Percentiles rank a stretch among this genome's conserved stretches.
Conservation (phyloP, 2,888 invertebrate genomes). For the Eledone cirrhosa region DNA sequence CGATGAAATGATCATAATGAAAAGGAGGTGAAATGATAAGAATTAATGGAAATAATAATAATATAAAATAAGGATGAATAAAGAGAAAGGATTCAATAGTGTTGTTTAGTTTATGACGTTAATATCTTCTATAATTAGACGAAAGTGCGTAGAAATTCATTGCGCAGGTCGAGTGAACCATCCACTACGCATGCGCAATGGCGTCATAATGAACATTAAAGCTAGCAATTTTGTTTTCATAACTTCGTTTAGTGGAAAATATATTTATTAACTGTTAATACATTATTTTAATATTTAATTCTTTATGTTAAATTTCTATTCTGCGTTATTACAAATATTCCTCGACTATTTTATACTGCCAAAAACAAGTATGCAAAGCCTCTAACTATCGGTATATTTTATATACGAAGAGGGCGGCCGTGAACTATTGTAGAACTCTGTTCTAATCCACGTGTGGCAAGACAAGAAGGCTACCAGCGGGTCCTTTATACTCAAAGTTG, state of each 20-base stretch:
- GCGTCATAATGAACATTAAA: not conserved
- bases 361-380: too few relatives aligned
- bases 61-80: not conserved
- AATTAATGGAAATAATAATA: not conserved
- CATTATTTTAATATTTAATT: too few relatives aligned
- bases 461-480: conserved; percentile 19
- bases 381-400: too few relatives aligned
- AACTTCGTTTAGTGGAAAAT: too few relatives aligned
- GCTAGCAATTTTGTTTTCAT: not conserved
- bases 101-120: not conserved
- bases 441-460: conserved; percentile 26
- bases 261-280: too few relatives aligned
- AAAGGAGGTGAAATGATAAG: not conserved
- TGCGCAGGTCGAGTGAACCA: conserved; percentile 9
- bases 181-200: conserved; percentile 2
- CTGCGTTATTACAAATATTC: too few relatives aligned
- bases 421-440: conserved; percentile 8
- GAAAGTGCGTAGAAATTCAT: conserved; percentile 13
- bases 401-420: conserved; percentile 3
- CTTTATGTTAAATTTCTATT: too few relatives aligned
- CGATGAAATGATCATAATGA: not conserved
- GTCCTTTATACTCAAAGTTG: conserved; percentile 18
- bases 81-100: too few relatives aligned
- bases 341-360: too few relatives aligned
- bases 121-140: conserved; percentile 16